Evolutionary conservation across 2,797 vertebrate species (phyloP), one percentile per base, ranked within the genome.

Genomic region (Neostethus bicornis): DNA sequence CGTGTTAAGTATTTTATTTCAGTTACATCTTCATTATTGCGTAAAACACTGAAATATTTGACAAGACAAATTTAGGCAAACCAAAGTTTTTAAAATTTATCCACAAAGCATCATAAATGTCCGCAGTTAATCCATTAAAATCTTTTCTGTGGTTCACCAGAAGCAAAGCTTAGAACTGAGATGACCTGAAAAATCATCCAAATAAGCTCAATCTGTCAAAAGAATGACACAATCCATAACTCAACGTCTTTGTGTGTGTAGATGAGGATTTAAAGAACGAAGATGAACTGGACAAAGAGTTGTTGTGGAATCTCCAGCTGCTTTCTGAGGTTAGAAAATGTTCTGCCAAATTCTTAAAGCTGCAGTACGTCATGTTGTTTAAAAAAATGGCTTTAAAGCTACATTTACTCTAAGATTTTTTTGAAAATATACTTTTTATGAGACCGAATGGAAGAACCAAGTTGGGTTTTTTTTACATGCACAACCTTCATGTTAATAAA

Each of bases 301-400:
- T 99, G 70, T 81, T 98, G 21, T 99, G 97, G 97, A 98, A 94
- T 81, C 94, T 99, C 72, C 97, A 99, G 79, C 94, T 99, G 83
- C 91, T 99, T 57, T 99, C 96, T 29, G 97, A 98, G 96, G 96
- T 98, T 91, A 89, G 81, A 25, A 21, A 19, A 51, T 41, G 38
- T 68, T 51, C 31, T 14, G 21, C 60, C 47, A 28, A 16, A 0
- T 53, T 61, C 17, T 4, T 10, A 19, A 20, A 19, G 37, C 60
- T 53, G 42, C 38, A 51, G 9, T 52, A 17, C 58, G 63, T 17
- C 3, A 43, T 21, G 17, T 31, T 47, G 28, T 28, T 0, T 28
- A 28, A 8, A 2, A 9, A 8, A 28, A 7, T 21, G 61, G 3
- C 28, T 25, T 23, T 12, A 29, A 56, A 51, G 5, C 16, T 25